Percentiles rank a stretch among this genome's conserved stretches.
Conservation (phyloP, 2,888 invertebrate genomes). For the Hirtodrosophila trivittata region DNA sequence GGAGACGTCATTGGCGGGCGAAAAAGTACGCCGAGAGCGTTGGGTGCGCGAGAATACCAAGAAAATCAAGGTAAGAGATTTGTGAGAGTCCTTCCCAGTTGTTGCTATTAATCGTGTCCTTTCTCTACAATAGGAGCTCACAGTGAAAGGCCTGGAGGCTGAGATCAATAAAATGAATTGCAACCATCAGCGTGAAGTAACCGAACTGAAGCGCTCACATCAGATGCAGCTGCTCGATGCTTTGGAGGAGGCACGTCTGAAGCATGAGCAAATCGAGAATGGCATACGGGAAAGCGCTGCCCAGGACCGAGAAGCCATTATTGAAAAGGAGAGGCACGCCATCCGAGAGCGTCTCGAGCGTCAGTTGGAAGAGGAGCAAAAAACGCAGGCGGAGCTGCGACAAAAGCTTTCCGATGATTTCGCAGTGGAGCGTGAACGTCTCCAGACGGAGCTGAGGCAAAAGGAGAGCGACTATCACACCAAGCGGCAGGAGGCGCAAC, state of each 20-base stretch:
- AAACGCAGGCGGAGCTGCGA: constrained; percentile 85
- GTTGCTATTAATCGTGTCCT: too few relatives aligned
- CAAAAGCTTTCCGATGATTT: constrained; percentile 85
- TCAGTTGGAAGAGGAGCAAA: constrained; percentile 85
- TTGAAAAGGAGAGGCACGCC: constrained; percentile 86
- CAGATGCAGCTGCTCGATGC: constrained; percentile 89
- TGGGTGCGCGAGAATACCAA: constrained; percentile 94
- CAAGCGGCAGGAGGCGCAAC: constrained; percentile 82
- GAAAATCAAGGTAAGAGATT: constrained; percentile 92
- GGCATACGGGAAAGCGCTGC: constrained; percentile 86
- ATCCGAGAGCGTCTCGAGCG: constrained; percentile 86
- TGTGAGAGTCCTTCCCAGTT: not conserved
- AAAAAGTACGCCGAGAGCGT: constrained; percentile 89
- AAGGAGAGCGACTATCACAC: constrained; percentile 83
- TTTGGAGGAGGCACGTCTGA: constrained; percentile 87
- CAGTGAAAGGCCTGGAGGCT: constrained; percentile 93
- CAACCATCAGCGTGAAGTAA: constrained; percentile 88
- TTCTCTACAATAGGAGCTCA: constrained; percentile 87
- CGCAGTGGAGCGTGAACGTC: constrained; percentile 83
- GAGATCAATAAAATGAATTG: constrained; percentile 92
- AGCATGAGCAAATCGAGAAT: constrained; percentile 87
- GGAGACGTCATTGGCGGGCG: constrained; percentile 91
- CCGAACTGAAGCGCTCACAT: constrained; percentile 85
- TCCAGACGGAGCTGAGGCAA: constrained; percentile 83
- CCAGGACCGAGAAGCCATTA: constrained; percentile 87